These are phyloP conservation scores for Myrmecophaga tridactyla DNA, from an alignment of 2,113 vertebrate species.

Conservation along the genomic window DNA sequence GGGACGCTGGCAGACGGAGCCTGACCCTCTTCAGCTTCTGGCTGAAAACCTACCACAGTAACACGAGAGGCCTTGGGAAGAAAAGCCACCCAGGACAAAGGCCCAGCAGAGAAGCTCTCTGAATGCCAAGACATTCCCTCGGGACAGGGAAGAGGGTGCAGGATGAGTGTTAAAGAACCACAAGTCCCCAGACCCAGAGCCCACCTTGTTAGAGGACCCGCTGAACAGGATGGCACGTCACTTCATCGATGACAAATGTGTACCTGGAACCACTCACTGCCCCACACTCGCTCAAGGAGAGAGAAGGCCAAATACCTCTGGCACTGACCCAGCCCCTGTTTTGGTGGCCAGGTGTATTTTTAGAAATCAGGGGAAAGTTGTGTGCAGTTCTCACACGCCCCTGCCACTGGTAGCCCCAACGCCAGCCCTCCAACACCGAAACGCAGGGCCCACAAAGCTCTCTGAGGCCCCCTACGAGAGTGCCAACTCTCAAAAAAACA, in stretches of 20 bases:
- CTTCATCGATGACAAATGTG: neutral
- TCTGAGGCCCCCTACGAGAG: neutral
- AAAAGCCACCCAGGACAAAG: accelerated
- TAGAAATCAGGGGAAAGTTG: conserved; percentile 58
- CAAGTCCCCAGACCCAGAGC: accelerated
- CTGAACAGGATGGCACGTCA: accelerated
- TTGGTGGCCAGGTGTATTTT: conserved; percentile 47
- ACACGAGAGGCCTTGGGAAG: neutral
- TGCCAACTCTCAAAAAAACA: neutral
- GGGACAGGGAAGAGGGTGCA: neutral
- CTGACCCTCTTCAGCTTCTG: neutral
- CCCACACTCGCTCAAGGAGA: neutral
- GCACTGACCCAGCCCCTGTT: neutral
- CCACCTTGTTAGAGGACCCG: neutral
- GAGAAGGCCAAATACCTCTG: neutral
- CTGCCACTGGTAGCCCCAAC: neutral
- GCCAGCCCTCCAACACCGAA: neutral
- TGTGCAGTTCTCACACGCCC: neutral
- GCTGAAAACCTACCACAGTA: neutral
- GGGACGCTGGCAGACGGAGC: neutral
- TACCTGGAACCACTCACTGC: neutral
- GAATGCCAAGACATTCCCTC: accelerated
- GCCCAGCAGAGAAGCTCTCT: neutral
- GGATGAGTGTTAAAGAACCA: neutral
- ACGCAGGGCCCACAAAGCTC: neutral